Base-by-base conservation (phyloP, 2,113 vertebrate species). In the Nothobranchius furzeri region DNA sequence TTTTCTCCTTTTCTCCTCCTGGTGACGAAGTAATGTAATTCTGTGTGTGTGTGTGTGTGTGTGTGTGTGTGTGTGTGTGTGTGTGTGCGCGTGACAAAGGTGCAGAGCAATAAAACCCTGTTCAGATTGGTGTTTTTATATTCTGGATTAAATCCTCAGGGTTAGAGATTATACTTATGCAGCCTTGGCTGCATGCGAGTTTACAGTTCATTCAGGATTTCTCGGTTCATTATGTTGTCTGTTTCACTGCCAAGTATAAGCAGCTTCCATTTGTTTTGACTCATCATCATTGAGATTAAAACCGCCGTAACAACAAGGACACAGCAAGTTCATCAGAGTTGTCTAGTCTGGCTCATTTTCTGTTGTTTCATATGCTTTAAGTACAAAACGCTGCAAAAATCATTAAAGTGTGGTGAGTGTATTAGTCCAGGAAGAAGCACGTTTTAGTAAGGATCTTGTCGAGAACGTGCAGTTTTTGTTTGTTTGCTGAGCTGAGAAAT, bases 21-120 rank as follows among this genome's bases (percentile, higher is more conserved):
- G 37, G 61, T 75, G 73, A 43, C 51, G 58, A 6, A 68, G 63
- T 88, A 86, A 83, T 76, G 68, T 78, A 88, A 87, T 15, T 3
- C 2, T 2, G 17, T 60, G 64, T 59, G 64, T 59, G 70, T 24
- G 68, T n/a, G n/a, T n/a, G n/a, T n/a, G n/a, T n/a, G n/a, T n/a
- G n/a, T n/a, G n/a, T n/a, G n/a, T n/a, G n/a, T n/a, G n/a, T n/a
- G n/a, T n/a, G n/a, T n/a, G n/a, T n/a, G n/a, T 2, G 17, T 60
- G 64, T 59, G 64, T 59, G 70, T 24, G 68, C 42, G 43, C 14
- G 64, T 76, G 68, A 79, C 53, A 17, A 17, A 75, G 60, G 72
- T 66, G 64, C 30, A 73, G 50, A 61, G 35, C 47, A 66, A 57
- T 51, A 20, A 71, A 60, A 68, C 64, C 63, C 46, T 47, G 51